These are phyloP conservation scores for Acestrorhynchus altus DNA, from an alignment of 2,797 vertebrate genomes.

Conservation along the genomic window DNA sequence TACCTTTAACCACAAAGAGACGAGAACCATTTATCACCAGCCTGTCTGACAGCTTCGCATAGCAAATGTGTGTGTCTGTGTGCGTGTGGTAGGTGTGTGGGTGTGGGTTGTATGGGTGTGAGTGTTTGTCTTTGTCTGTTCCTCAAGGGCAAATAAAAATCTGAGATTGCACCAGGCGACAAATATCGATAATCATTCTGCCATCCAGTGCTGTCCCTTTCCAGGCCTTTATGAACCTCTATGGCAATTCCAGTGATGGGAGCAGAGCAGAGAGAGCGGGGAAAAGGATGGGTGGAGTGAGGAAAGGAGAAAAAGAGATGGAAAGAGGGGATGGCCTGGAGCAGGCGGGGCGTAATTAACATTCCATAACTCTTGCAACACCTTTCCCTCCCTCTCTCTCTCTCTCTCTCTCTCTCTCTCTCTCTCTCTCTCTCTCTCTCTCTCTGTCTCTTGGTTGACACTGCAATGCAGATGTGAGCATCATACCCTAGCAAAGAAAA, in stretches of 20 bases:
- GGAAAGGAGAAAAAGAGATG: not conserved
- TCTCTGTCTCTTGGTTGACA: constrained; percentile 55
- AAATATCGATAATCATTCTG: constrained; percentile 33
- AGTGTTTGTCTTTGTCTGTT: not conserved
- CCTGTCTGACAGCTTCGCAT: constrained; percentile 34
- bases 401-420: constrained; percentile 43
- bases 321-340: constrained; percentile 33
- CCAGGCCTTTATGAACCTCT: constrained; percentile 8
- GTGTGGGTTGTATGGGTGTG: not conserved
- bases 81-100: not conserved
- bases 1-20: constrained; percentile 32
- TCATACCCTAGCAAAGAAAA: constrained; percentile 54
- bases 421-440: constrained; percentile 40
- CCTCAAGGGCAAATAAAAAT: constrained; percentile 44
- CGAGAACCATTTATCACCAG: constrained; percentile 31
- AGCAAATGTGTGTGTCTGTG: not conserved
- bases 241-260: constrained; percentile 3
- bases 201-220: constrained; percentile 19
- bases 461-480: constrained; percentile 81
- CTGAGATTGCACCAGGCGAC: constrained; percentile 22
- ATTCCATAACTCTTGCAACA: constrained; percentile 49
- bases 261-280: not conserved
- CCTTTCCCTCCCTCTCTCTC: constrained; percentile 46
- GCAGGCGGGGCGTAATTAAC: constrained; percentile 48
- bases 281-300: constrained; percentile 17